Conservation (phyloP, 2,888 invertebrate species). For the Macrosoma leucophasiata region DNA sequence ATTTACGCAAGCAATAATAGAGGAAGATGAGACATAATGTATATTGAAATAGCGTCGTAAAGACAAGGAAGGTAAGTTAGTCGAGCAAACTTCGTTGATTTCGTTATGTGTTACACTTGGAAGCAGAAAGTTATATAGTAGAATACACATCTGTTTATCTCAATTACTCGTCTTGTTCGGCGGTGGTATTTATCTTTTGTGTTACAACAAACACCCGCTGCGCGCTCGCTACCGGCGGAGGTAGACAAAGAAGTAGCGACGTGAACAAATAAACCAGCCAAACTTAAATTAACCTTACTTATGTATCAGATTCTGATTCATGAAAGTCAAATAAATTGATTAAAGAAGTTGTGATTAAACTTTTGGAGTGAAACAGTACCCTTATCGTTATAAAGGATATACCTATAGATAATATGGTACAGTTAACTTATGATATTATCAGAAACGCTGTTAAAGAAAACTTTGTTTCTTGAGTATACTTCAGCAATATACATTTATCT, state of each 20-base stretch:
- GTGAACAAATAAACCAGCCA: conserved; percentile 55
- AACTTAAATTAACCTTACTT: conserved; percentile 55
- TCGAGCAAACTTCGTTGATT: conserved; percentile 51
- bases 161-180: conserved; percentile 63
- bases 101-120: conserved; percentile 51
- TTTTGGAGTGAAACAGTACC: conserved; percentile 13
- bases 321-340: conserved; percentile 44
- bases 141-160: conserved; percentile 65
- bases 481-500: too few relatives aligned
- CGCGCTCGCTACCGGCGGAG: conserved; percentile 37
- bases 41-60: conserved; percentile 21
- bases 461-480: too few relatives aligned
- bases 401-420: too few relatives aligned
- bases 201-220: conserved; percentile 48
- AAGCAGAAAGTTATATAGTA: conserved; percentile 55
- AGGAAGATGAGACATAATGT: conserved; percentile 22
- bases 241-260: conserved; percentile 60
- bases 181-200: conserved; percentile 64
- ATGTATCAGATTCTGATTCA: conserved; percentile 56
- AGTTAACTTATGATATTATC: too few relatives aligned
- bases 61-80: conserved; percentile 34
- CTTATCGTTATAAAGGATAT: too few relatives aligned
- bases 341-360: conserved; percentile 23
- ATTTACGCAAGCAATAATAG: conserved; percentile 10
- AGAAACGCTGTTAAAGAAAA: too few relatives aligned